These are phyloP conservation scores for Drosophila pseudotakahashii DNA, from an alignment of 2,888 invertebrate species.

Conservation along the genomic window DNA sequence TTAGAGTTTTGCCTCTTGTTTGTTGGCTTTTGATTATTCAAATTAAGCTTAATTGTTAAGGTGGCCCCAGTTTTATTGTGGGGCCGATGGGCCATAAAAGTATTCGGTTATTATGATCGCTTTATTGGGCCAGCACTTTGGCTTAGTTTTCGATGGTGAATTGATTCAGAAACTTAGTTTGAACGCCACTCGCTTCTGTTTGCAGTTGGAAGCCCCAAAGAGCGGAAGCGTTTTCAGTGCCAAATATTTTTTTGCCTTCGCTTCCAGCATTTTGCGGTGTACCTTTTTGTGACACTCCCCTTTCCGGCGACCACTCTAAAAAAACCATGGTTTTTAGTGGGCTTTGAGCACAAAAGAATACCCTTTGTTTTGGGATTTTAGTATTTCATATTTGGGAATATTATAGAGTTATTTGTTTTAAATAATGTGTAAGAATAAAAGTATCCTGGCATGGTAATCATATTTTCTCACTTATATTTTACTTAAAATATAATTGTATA, in stretches of 20 bases:
- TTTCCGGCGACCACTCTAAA: constrained; percentile 18
- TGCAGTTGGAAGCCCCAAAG: constrained; percentile 52
- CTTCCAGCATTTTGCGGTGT: constrained; percentile 58
- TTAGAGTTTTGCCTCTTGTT: constrained; percentile 53
- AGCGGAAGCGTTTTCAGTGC: constrained; percentile 62
- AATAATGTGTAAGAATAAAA: no score
- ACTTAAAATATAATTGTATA: no score
- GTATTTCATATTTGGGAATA: no score
- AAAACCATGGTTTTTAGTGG: background rate
- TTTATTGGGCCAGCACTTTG: constrained; percentile 15
- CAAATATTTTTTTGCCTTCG: constrained; percentile 31
- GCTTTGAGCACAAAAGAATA: background rate
- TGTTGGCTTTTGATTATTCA: constrained; percentile 77
- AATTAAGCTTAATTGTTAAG: constrained; percentile 75
- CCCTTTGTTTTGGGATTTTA: background rate
- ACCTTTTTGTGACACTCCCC: constrained; percentile 50
- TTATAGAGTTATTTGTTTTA: no score
- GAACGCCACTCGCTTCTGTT: constrained; percentile 21
- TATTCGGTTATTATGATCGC: constrained; percentile 1
- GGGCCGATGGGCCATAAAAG: constrained; percentile 37
- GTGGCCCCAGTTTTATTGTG: constrained; percentile 44
- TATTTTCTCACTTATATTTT: no score
- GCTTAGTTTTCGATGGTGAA: constrained; percentile 6
- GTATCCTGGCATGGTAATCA: no score
- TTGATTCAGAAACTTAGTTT: constrained; percentile 3